A percentile compares a stretch with the other conserved stretches of the same genome.
These are phyloP conservation scores for Nematostella vectensis DNA, from an alignment of 92 coral and sea anemone genomes.

Conservation along the genomic window DNA sequence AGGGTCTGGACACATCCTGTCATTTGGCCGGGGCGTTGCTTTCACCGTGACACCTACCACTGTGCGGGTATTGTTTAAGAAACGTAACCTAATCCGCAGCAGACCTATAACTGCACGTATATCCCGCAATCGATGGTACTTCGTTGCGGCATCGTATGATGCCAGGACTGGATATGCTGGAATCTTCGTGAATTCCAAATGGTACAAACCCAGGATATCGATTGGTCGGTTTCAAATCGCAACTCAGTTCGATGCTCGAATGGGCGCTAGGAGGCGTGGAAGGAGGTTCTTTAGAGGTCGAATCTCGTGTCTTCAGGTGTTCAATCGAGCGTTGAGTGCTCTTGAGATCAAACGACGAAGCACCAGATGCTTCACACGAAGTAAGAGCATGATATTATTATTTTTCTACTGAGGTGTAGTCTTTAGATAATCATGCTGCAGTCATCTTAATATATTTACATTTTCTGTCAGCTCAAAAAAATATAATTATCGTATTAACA, in stretches of 20 bases:
- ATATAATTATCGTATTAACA: no score
- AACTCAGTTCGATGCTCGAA: neutral
- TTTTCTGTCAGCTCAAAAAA: no score
- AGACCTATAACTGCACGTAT: no score
- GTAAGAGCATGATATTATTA: neutral
- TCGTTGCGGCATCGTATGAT: slow-evolving; percentile 19
- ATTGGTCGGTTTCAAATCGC: slow-evolving; percentile 20
- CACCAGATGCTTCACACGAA: slow-evolving; percentile 15
- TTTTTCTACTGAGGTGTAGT: no score
- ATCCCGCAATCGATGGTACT: slow-evolving; percentile 6
- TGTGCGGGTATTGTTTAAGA: no score
- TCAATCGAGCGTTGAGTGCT: neutral
- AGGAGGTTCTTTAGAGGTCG: slow-evolving; percentile 18
- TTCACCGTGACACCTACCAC: no score
- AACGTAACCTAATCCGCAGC: no score
- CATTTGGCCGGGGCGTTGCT: no score
- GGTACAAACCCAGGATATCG: neutral
- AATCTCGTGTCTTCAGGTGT: slow-evolving; percentile 25
- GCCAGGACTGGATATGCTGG: slow-evolving; percentile 14
- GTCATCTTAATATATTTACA: no score
- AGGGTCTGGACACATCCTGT: slow-evolving; percentile 43
- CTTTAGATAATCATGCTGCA: neutral
- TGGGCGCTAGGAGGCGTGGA: slow-evolving; percentile 15
- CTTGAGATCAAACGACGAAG: slow-evolving; percentile 1
- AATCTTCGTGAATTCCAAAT: slow-evolving; percentile 18